These are phyloP conservation scores for Hippoglossus hippoglossus DNA, from an alignment of 2,797 vertebrate genomes.

Conservation along the genomic window DNA sequence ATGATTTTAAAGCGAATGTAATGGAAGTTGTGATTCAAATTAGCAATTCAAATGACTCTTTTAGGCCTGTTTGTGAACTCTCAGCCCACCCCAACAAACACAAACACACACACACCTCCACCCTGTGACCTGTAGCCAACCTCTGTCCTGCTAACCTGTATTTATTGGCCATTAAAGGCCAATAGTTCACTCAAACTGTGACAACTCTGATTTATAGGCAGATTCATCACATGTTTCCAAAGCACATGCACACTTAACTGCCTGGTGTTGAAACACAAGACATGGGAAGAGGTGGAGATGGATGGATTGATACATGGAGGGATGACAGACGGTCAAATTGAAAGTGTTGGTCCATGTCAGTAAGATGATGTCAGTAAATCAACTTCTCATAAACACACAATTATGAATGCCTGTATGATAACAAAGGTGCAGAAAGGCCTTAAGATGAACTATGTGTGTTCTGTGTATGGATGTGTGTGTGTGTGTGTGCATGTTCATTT, in stretches of 20 bases:
- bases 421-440: neutral
- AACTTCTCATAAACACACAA: neutral
- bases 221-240: conserved; percentile 65
- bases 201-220: conserved; percentile 77
- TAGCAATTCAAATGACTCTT: conserved; percentile 10
- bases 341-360: neutral
- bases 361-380: neutral
- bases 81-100: conserved; percentile 3
- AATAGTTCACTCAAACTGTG: conserved; percentile 76
- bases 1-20: neutral
- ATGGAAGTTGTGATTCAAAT: conserved; percentile 1
- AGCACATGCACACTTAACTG: conserved; percentile 43
- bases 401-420: neutral
- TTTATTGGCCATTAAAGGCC: conserved; percentile 83
- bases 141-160: conserved; percentile 84
- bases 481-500: neutral
- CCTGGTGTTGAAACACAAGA: conserved; percentile 29
- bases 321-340: conserved; percentile 15
- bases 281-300: conserved; percentile 23
- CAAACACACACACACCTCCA: conserved; percentile 36
- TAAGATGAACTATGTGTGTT: neutral
- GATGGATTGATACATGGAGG: conserved; percentile 27
- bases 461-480: neutral
- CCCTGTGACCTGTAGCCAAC: conserved; percentile 77
- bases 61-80: conserved; percentile 4